Base-by-base conservation (phyloP, 1,140 invertebrate genomes). In the Rhysida immarginata region DNA sequence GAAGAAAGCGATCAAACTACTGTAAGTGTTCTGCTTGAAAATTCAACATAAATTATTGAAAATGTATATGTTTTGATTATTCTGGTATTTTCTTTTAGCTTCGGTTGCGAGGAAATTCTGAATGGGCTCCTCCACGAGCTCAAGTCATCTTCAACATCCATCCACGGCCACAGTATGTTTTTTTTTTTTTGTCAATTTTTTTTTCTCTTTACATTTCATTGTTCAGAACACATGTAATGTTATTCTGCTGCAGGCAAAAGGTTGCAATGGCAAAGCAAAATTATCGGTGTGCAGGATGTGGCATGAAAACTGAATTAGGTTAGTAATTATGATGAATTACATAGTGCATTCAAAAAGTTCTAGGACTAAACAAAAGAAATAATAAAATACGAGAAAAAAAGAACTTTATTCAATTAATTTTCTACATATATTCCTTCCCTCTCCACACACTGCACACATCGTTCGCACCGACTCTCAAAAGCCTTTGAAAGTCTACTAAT, bases 91-190 rank as follows among this genome's bases (percentile, higher is more conserved):
- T 26, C 16, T 52, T 60, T 51, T 62, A 76, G 57, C 78, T 78
- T 43, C 66, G 77, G 25, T 62, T 86, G 2, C 68, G 87, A 21
- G 87, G 87, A 13, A 89, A 84, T 13, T 62, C 73, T 26, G 82
- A 85, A 61, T 91, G 87, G 87, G 87, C 87, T 0, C 87, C 87
- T 16, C 87, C 86, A 0, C 71, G 87, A 57, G 77, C 83, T 16
- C 87, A 91, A 68, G 84, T 91, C 53, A 88, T 90, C 55, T 87
- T 88, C 63, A 87, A 82, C 14, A 71, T 83, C 54, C 84, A 88
- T 71, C 78, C 80, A 24, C 45, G 74, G 2, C 76, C 78, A 23
- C 77, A 77, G 84, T 86, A 75, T 77, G 76, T 75, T 56, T 24
- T 13, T 29, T 24, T 26, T 11, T 51, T 26, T 35, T 35, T 16